These are phyloP conservation scores for Cydia pomonella DNA, from an alignment of 1,140 invertebrate genomes.

Conservation along the genomic window DNA sequence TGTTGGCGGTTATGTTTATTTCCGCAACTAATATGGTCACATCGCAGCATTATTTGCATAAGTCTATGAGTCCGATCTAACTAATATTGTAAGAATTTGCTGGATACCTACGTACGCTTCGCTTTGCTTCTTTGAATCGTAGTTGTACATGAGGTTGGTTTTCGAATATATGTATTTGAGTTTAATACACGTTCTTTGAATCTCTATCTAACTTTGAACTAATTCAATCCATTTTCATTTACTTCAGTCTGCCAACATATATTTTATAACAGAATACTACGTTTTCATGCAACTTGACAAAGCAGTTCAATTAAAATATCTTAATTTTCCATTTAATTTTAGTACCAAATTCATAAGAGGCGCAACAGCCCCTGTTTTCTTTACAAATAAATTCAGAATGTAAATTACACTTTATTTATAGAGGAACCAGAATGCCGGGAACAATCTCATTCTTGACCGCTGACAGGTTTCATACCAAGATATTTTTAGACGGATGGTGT, in stretches of 20 bases:
- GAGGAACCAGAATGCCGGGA: neutral
- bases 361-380: neutral
- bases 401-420: constrained; percentile 2
- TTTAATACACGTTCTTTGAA: too few relatives aligned
- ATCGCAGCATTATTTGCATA: constrained; percentile 39
- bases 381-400: neutral
- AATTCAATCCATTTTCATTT: too few relatives aligned
- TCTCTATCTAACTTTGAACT: too few relatives aligned
- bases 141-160: too few relatives aligned
- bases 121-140: neutral
- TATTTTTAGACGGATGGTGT: neutral
- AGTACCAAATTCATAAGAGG: neutral
- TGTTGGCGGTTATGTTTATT: constrained; percentile 35
- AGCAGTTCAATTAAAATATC: too few relatives aligned
- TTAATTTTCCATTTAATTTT: too few relatives aligned
- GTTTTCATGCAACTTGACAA: too few relatives aligned
- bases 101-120: neutral
- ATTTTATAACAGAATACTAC: too few relatives aligned
- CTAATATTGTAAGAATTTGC: constrained; percentile 35
- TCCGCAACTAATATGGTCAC: constrained; percentile 38
- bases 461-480: neutral
- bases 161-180: too few relatives aligned
- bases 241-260: too few relatives aligned
- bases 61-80: constrained; percentile 32
- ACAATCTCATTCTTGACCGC: neutral